Evolutionary conservation across 2,113 vertebrate genomes (phyloP), one percentile per base, ranked within the genome.

Genomic region (Cyphomyrus discorhynchus): DNA sequence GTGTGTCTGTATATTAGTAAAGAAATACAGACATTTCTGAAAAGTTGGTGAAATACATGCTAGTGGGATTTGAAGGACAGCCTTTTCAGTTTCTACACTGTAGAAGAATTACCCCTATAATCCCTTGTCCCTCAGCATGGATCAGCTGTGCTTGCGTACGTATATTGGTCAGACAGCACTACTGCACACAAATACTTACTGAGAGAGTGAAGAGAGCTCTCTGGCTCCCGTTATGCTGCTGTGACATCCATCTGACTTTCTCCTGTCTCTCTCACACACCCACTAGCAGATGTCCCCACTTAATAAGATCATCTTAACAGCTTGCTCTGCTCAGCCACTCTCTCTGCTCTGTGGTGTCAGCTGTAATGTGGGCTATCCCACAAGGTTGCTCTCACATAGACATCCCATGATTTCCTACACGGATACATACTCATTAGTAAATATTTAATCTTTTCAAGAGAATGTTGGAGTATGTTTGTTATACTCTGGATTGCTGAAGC

Each of bases 211-310:
- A 31, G 19, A 86, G 83, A 89, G 74, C 39, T 56, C 83, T 46
- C 62, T 35, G n/a, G 24, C 58, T 82, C n/a, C 88, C 50, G 56
- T 77, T 9, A 53, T 58, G 5, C 1, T 74, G 70, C 89, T 58
- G 2, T 87, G 50, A 19, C 39, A 35, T 27, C 82, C 82, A 88
- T 88, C 86, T 92, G 90, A 86, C 39, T 6, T 58, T 56, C 31
- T 27, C 58, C 31, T 58, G 50, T 84, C 74, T 56, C 49, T 35
- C 80, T 52, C 89, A 45, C 49, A 47, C 39, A 50, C 35, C 39
- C 39, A 19, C 35, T 24, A 19, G 80, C 80, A 85, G 77, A 85
- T 85, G 39, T 85, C n/a, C 56, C 15, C 47, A 50, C 52, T 46
- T 58, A 89, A 62, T 62, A 45, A 89, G 80, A 62, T 62, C 77